These are phyloP conservation scores for Neodiprion lecontei DNA, from an alignment of 1,140 invertebrate genomes.

Conservation along the genomic window DNA sequence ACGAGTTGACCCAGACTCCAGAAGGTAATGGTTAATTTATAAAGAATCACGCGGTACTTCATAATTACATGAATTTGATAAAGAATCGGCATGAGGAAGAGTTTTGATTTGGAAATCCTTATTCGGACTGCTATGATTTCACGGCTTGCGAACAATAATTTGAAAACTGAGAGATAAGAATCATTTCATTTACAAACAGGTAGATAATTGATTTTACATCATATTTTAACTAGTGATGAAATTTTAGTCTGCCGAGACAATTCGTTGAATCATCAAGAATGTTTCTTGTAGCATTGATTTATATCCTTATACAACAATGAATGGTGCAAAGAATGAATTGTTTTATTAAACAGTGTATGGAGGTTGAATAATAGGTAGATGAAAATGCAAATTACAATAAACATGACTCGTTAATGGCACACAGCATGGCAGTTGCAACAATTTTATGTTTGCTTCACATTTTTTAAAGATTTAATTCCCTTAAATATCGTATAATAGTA, in stretches of 20 bases:
- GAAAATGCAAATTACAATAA: slow-evolving; percentile 42
- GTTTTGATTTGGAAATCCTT: too few species aligned
- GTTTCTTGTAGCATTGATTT: too few species aligned
- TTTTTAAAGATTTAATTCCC: background rate
- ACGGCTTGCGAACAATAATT: too few species aligned
- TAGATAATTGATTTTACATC: too few species aligned
- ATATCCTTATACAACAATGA: background rate
- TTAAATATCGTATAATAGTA: slow-evolving; percentile 8
- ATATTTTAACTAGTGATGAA: too few species aligned
- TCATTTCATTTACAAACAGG: too few species aligned
- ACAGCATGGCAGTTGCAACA: slow-evolving; percentile 63
- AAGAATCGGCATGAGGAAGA: too few species aligned
- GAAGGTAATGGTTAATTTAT: slow-evolving; percentile 8
- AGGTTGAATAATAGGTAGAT: background rate
- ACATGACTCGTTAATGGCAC: slow-evolving; percentile 60
- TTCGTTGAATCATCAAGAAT: too few species aligned
- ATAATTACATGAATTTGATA: background rate
- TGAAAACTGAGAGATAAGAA: too few species aligned
- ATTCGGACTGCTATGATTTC: too few species aligned
- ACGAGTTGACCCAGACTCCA: background rate
- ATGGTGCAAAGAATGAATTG: background rate
- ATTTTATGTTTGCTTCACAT: slow-evolving; percentile 37
- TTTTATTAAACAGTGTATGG: slow-evolving; percentile 27
- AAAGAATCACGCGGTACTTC: background rate
- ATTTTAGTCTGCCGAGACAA: too few species aligned